These are phyloP conservation scores for Pseudococcus longispinus DNA, from an alignment of 2,888 invertebrate genomes.

Conservation along the genomic window DNA sequence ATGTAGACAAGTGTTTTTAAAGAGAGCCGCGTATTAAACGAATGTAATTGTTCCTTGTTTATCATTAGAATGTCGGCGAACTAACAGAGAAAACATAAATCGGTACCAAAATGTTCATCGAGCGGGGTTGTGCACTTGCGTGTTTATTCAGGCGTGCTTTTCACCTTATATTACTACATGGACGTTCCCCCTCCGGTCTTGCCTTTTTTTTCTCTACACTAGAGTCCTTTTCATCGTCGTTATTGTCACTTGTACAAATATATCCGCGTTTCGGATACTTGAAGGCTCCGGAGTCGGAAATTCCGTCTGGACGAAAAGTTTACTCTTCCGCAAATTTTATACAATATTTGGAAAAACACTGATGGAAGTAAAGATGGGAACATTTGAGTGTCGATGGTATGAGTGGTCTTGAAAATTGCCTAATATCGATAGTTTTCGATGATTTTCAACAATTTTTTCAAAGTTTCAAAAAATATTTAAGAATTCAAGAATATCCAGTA, in stretches of 20 bases:
- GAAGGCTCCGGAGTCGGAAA: neutral
- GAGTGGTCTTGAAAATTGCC: too few species aligned
- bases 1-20: conserved; percentile 52
- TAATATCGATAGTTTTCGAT: too few species aligned
- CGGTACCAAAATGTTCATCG: conserved; percentile 39
- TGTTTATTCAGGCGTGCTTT: conserved; percentile 44
- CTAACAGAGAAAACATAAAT: conserved; percentile 32
- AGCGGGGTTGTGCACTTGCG: conserved; percentile 36
- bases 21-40: conserved; percentile 51
- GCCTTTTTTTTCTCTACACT: neutral
- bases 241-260: conserved; percentile 34
- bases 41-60: conserved; percentile 52
- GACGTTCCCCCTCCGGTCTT: neutral
- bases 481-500: too few species aligned
- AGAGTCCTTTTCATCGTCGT: neutral
- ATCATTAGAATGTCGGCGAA: conserved; percentile 42
- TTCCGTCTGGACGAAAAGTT: neutral
- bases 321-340: neutral
- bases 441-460: too few species aligned
- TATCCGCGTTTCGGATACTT: neutral
- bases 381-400: too few species aligned
- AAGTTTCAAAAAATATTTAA: too few species aligned
- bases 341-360: too few species aligned
- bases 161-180: conserved; percentile 28
- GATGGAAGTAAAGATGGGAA: too few species aligned